Percentiles rank a stretch among this genome's conserved stretches.
Conservation (phyloP, 2,888 invertebrate species). For the Cyclophora albipunctata region DNA sequence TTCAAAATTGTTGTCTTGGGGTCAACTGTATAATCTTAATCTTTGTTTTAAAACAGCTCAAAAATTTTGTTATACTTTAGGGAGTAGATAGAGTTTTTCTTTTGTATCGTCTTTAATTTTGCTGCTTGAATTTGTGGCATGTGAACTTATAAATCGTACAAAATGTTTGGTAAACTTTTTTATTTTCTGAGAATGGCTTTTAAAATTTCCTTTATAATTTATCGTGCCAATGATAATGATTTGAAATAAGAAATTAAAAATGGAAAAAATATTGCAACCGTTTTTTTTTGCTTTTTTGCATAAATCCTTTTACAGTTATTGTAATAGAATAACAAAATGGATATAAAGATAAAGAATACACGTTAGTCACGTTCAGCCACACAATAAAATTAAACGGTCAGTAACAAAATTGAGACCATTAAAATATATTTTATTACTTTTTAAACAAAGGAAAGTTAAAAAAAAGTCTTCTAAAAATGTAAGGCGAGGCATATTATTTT, state of each 20-base stretch:
- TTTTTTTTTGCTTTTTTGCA: too few species aligned
- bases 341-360: constrained; percentile 18
- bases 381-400: constrained; percentile 25
- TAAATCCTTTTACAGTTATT: too few species aligned
- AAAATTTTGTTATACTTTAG: constrained; percentile 12
- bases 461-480: not conserved
- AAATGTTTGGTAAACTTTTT: too few species aligned
- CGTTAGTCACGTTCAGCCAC: constrained; percentile 19
- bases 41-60: constrained; percentile 10
- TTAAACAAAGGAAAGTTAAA: not conserved
- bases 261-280: too few species aligned
- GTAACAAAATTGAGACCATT: constrained; percentile 19
- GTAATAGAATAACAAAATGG: constrained; percentile 1
- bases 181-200: too few species aligned
- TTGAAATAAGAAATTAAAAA: too few species aligned
- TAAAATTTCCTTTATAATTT: too few species aligned
- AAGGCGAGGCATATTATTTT: not conserved
- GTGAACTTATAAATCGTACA: too few species aligned
- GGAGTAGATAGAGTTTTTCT: constrained; percentile 1
- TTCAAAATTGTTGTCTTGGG: constrained; percentile 14
- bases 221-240: too few species aligned
- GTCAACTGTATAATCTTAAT: constrained; percentile 15
- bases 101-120: not conserved
- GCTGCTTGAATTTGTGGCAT: not conserved
- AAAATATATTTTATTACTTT: constrained; percentile 3